Evolutionary conservation across 2,888 invertebrate genomes (phyloP).

Genomic region (Microchrysa polita): DNA sequence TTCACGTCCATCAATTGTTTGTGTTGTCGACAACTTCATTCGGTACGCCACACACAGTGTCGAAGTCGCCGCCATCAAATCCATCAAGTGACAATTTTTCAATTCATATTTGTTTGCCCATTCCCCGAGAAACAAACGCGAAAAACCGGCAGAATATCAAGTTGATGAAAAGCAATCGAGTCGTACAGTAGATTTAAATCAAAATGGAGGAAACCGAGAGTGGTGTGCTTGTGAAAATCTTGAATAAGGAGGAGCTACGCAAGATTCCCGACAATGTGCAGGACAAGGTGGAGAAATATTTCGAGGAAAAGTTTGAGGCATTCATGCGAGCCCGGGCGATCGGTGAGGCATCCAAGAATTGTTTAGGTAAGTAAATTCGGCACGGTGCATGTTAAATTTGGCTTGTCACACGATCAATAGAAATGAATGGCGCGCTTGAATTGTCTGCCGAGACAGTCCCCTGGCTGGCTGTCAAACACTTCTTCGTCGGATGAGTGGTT

Average conservation of each 20-base stretch:
- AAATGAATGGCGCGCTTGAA: background rate
- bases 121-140: background rate
- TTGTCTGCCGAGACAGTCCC: background rate
- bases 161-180: slow-evolving; percentile 35
- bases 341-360: slow-evolving; percentile 66
- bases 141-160: background rate
- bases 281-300: slow-evolving; percentile 71
- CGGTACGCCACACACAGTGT: slow-evolving; percentile 47
- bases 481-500: too few species aligned
- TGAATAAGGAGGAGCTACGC: slow-evolving; percentile 68
- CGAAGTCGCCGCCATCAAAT: slow-evolving; percentile 41
- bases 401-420: background rate
- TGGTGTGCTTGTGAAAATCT: slow-evolving; percentile 62
- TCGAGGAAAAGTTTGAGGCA: slow-evolving; percentile 74
- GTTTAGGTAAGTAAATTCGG: slow-evolving; percentile 55
- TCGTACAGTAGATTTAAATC: background rate
- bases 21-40: slow-evolving; percentile 41
- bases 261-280: slow-evolving; percentile 67
- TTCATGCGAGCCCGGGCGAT: slow-evolving; percentile 78
- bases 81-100: background rate
- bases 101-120: background rate
- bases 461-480: background rate
- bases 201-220: slow-evolving; percentile 62
- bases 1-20: background rate
- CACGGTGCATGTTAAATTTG: background rate